Evolutionary conservation across 35 echinoderm and acorn worm genomes (phyloP).

Genomic region (Acanthaster planci): DNA sequence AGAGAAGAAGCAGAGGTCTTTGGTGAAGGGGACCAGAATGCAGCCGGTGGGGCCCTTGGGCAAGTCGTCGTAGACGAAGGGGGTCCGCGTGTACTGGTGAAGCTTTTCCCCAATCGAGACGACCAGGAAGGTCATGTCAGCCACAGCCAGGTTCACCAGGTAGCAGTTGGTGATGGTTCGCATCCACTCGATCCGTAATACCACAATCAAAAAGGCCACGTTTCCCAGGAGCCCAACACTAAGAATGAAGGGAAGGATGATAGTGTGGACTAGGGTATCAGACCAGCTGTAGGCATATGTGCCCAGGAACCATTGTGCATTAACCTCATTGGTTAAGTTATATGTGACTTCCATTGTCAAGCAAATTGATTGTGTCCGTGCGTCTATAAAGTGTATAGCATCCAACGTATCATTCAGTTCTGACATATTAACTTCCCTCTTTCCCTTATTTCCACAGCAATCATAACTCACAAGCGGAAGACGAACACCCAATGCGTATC

Average conservation of each 20-base stretch:
- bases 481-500: too few relatives aligned
- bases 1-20: slow-evolving; percentile 60
- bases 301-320: not conserved
- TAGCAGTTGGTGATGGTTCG: slow-evolving; percentile 70
- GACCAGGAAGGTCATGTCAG: slow-evolving; percentile 70
- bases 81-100: slow-evolving; percentile 25
- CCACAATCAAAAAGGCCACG: slow-evolving; percentile 60
- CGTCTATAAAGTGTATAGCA: too few relatives aligned
- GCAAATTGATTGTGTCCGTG: too few relatives aligned
- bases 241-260: slow-evolving; percentile 21
- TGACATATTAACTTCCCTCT: too few relatives aligned
- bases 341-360: too few relatives aligned
- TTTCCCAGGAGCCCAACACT: slow-evolving; percentile 18
- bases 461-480: too few relatives aligned
- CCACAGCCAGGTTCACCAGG: slow-evolving; percentile 71
- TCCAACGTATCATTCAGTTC: too few relatives aligned
- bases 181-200: slow-evolving; percentile 52
- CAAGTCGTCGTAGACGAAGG: slow-evolving; percentile 39
- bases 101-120: slow-evolving; percentile 66
- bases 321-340: not conserved
- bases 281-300: not conserved
- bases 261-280: not conserved
- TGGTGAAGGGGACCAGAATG: slow-evolving; percentile 28
- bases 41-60: slow-evolving; percentile 41
- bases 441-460: too few relatives aligned